A percentile compares a stretch with the other conserved stretches of the same genome.
Evolutionary conservation across 2,888 invertebrate genomes (phyloP).

Genomic region (Trisateles emortualis): DNA sequence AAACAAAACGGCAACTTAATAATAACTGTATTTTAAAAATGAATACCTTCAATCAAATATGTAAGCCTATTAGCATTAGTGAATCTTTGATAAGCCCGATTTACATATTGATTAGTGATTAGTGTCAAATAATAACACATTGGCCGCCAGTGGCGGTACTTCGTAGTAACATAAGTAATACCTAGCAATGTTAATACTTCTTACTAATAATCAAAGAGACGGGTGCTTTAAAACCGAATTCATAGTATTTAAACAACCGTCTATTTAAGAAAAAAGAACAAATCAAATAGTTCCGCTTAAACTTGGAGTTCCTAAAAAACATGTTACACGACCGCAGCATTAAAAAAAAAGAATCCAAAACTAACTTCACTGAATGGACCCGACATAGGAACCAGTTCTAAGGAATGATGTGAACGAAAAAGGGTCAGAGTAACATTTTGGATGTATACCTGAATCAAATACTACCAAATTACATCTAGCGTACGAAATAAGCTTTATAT

Average conservation of each 20-base stretch:
- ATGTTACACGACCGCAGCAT: constrained; percentile 22
- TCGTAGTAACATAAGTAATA: neutral
- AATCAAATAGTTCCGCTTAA: constrained; percentile 1
- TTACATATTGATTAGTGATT: neutral
- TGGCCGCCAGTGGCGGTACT: neutral
- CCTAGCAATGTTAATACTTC: too few species aligned
- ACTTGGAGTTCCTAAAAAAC: constrained; percentile 2
- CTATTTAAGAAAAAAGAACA: neutral
- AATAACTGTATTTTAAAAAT: too few species aligned
- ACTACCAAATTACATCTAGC: constrained; percentile 9
- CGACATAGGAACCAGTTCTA: constrained; percentile 38
- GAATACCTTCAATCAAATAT: neutral
- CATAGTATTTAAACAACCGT: neutral
- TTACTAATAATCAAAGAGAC: neutral
- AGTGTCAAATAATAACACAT: neutral
- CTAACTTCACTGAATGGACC: constrained; percentile 49
- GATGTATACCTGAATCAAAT: constrained; percentile 35
- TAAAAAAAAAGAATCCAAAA: constrained; percentile 29
- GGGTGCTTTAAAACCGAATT: neutral
- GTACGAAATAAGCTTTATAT: constrained; percentile 6
- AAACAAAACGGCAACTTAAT: too few species aligned
- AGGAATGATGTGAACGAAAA: constrained; percentile 47
- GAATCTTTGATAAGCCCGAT: neutral
- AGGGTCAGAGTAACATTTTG: constrained; percentile 34
- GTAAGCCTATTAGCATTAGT: neutral